A percentile compares a stretch with the other conserved stretches of the same genome.
phyloP scores from a whole-genome alignment of 2,113 vertebrate genomes.

The Proterorhinus semilunaris region DNA sequence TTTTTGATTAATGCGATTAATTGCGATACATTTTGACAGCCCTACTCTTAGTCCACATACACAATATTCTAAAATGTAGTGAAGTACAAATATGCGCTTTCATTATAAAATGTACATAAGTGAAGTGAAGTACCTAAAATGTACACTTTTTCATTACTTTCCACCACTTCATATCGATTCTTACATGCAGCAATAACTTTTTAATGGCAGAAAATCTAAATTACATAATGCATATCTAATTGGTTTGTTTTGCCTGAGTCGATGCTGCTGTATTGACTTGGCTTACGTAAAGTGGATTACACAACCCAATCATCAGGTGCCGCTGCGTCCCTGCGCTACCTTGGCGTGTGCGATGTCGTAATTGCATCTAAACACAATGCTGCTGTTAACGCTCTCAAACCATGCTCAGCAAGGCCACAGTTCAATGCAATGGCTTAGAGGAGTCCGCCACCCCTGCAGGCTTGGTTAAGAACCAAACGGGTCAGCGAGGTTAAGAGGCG shows the following conservation, averaged over 20 bases:
- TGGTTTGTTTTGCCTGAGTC: background rate
- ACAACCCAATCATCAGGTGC: background rate
- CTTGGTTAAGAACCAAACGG: conserved; percentile 70
- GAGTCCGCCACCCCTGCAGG: conserved; percentile 75
- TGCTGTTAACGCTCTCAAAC: conserved; percentile 52
- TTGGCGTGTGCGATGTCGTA: background rate
- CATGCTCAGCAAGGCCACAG: conserved; percentile 49
- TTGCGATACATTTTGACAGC: too few species aligned
- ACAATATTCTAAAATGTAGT: too few species aligned
- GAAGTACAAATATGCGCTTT: too few species aligned
- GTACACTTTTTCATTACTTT: too few species aligned
- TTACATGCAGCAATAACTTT: too few species aligned
- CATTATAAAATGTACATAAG: too few species aligned
- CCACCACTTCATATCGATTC: too few species aligned
- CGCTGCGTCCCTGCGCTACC: background rate
- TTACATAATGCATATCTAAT: too few species aligned
- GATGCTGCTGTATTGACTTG: background rate
- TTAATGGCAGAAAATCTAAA: too few species aligned
- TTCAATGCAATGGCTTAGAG: conserved; percentile 69
- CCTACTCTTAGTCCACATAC: too few species aligned
- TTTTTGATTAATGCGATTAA: too few species aligned
- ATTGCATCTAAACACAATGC: conserved; percentile 18
- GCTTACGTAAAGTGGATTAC: background rate
- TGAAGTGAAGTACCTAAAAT: too few species aligned
- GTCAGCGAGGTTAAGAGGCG: conserved; percentile 70